Evolutionary conservation across 2,113 vertebrate species (phyloP), one percentile per base, ranked within the genome.

Genomic region (Okapia johnstoni): DNA sequence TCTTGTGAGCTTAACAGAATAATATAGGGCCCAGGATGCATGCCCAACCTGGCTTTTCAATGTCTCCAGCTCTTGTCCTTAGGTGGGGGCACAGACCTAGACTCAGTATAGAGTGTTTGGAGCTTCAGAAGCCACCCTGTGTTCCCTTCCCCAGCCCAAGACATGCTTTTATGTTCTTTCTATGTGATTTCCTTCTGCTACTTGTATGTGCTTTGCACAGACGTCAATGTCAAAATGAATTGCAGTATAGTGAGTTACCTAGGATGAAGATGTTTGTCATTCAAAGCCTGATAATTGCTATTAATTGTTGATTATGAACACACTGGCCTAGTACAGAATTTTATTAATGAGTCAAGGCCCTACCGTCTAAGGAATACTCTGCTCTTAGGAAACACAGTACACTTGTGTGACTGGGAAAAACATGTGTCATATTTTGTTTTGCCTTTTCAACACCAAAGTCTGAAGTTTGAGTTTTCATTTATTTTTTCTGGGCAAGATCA

Each of bases 31-130:
- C 85, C 86, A 73, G 58, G 50, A 61, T 0, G 13, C 1, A 15
- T 98, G 97, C 98, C 97, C 95, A 98, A 98, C 60, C 48, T 96
- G 66, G 95, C 96, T 85, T 98, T 79, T 89, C 79, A 88, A 66
- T 92, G 23, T 86, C 76, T 76, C 30, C 95, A 98, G 93, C 95
- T 96, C 98, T 93, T 97, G 96, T 95, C 96, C 96, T 97, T 63
- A 0, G 12, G 5, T 36, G 1, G 1, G 46, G 96, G 89, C 66
- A 89, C 93, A 93, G 81, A 28, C 9, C 9, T 54, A 60, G 52
- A 36, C 92, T 95, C 21, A 46, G 61, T 0, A 0, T 17, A 48
- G 48, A 73, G 14, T 33, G 16, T 50, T 6, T 77, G 25, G 33
- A 54, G 8, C 77, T 55, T 8, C 30, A 48, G n/a, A 93, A 63